Evolutionary conservation across 2,113 vertebrate genomes (phyloP).

Genomic region (Sterna hirundo): DNA sequence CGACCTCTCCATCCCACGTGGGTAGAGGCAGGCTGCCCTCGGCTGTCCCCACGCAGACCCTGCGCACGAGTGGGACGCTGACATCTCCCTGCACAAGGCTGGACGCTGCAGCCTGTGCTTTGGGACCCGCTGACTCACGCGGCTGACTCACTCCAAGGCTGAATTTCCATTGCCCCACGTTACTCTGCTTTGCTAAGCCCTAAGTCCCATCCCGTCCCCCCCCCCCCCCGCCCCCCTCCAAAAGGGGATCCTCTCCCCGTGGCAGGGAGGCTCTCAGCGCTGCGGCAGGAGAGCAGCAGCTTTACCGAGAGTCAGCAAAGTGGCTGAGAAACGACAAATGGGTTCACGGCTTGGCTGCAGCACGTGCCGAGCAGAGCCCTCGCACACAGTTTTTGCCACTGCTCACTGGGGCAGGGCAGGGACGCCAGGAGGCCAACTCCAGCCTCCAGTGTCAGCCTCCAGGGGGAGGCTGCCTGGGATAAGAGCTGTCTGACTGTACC

Average conservation of each 20-base stretch:
- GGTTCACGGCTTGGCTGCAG: background rate
- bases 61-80: rapidly evolving
- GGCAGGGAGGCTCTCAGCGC: background rate
- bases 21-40: background rate
- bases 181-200: background rate
- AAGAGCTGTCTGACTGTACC: background rate
- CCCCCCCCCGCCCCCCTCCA: too few species aligned
- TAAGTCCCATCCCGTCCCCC: background rate
- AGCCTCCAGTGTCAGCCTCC: background rate
- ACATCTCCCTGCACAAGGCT: background rate
- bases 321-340: background rate
- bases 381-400: background rate
- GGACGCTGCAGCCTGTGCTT: background rate
- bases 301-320: background rate
- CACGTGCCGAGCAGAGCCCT: background rate
- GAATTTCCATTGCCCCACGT: background rate
- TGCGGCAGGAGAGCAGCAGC: background rate
- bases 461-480: background rate
- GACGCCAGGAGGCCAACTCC: background rate
- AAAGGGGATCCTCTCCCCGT: background rate
- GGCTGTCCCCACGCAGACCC: background rate
- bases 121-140: background rate
- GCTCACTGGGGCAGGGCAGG: background rate
- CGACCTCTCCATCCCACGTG: background rate
- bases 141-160: constrained; percentile 5